A percentile compares a stretch with the other conserved stretches of the same genome.
These are phyloP conservation scores for Bombus haemorrhoidalis DNA, from an alignment of 1,140 invertebrate genomes.

Conservation along the genomic window DNA sequence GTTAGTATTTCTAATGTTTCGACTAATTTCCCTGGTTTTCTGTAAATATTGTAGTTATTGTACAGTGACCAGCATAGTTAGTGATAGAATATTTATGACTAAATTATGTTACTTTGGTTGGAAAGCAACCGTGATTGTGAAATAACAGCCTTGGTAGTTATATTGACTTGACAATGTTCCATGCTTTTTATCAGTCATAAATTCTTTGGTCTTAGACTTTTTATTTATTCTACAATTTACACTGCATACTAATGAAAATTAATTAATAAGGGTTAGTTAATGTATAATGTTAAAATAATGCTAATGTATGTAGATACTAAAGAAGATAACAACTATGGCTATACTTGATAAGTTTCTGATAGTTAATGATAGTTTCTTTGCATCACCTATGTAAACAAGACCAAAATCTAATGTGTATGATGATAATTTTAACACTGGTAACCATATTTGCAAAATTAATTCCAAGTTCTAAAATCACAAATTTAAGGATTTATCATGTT, in stretches of 20 bases:
- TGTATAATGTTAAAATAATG: not conserved
- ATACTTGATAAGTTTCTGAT: slow-evolving; percentile 63
- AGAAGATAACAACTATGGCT: not conserved
- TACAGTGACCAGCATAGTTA: not conserved
- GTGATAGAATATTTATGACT: not conserved
- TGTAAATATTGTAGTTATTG: slow-evolving; percentile 1
- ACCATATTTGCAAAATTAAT: slow-evolving; percentile 54
- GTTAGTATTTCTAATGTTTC: slow-evolving; percentile 48
- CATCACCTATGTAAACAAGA: slow-evolving; percentile 41
- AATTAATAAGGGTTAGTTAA: not conserved
- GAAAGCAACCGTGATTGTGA: slow-evolving; percentile 46
- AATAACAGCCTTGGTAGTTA: not conserved
- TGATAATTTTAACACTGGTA: slow-evolving; percentile 57
- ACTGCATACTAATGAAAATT: slow-evolving; percentile 14
- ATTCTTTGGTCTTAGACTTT: slow-evolving; percentile 28
- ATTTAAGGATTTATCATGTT: not conserved
- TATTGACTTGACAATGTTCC: slow-evolving; percentile 4
- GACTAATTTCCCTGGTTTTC: not conserved
- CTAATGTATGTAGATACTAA: not conserved
- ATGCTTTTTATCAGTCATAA: slow-evolving; percentile 33
- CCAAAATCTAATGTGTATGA: slow-evolving; percentile 56
- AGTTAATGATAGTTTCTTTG: slow-evolving; percentile 38
- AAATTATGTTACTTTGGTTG: slow-evolving; percentile 52
- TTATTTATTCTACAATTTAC: slow-evolving; percentile 37
- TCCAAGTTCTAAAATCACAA: slow-evolving; percentile 41